A percentile compares a stretch with the other conserved stretches of the same genome.
Evolutionary conservation across 92 coral and sea anemone genomes (phyloP).

Genomic region (Porites divaricata): DNA sequence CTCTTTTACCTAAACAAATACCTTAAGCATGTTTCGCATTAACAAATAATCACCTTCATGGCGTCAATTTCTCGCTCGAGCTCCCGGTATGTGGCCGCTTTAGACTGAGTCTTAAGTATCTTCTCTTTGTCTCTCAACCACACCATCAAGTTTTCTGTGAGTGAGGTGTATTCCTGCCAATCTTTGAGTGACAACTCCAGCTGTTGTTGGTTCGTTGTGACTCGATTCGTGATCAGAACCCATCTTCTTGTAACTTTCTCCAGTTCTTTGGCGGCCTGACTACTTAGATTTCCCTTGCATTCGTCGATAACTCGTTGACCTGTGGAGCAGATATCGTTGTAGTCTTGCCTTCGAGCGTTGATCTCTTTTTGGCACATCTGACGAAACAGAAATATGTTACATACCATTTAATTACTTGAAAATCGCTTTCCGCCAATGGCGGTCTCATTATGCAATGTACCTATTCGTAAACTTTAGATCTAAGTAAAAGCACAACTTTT

Average conservation of each 20-base stretch:
- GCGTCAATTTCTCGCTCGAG: slow-evolving; percentile 81
- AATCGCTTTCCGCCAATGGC: background rate
- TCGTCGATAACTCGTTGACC: slow-evolving; percentile 72
- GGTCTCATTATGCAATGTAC: background rate
- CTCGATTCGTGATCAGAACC: slow-evolving; percentile 78
- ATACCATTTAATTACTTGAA: background rate
- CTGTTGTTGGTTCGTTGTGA: slow-evolving; percentile 89
- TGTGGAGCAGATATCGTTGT: slow-evolving; percentile 66
- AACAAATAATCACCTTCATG: slow-evolving; percentile 65
- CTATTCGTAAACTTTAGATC: background rate
- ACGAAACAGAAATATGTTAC: background rate
- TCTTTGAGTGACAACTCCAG: slow-evolving; percentile 89
- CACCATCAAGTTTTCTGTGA: slow-evolving; percentile 94
- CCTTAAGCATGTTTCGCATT: too few relatives aligned
- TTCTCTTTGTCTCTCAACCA: slow-evolving; percentile 96
- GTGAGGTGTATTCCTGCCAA: slow-evolving; percentile 97
- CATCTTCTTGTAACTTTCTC: slow-evolving; percentile 78
- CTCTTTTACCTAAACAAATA: too few relatives aligned
- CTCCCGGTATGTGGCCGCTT: slow-evolving; percentile 71
- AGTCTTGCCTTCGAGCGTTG: slow-evolving; percentile 68
- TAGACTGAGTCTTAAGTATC: slow-evolving; percentile 65
- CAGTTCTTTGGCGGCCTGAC: slow-evolving; percentile 67
- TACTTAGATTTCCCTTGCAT: slow-evolving; percentile 69
- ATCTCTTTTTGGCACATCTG: slow-evolving; percentile 94
- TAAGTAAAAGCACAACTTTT: background rate